phyloP scores from a whole-genome alignment of 2,797 vertebrate genomes.

The Glyptemys insculpta region DNA sequence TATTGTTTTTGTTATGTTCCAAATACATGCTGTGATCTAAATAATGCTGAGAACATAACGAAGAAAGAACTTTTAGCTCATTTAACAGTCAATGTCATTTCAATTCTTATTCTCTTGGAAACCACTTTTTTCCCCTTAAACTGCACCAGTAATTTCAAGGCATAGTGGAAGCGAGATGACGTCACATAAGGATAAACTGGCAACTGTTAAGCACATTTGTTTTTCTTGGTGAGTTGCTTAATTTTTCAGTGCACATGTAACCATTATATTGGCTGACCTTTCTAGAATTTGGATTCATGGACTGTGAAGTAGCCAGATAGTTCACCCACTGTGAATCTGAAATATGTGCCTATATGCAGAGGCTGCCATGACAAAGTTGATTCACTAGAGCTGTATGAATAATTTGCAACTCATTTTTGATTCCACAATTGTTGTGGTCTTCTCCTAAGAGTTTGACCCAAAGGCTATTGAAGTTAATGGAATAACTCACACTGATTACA shows the following conservation, averaged over 20 bases:
- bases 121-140: slow-evolving; percentile 2
- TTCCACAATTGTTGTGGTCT: rapidly evolving
- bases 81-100: slow-evolving; percentile 13
- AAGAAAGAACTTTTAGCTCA: slow-evolving; percentile 26
- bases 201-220: slow-evolving; percentile 19
- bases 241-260: not conserved
- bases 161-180: not conserved
- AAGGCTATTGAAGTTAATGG: rapidly evolving
- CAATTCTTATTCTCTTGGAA: slow-evolving; percentile 27
- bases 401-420: not conserved
- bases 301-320: not conserved
- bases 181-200: too few species aligned
- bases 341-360: not conserved
- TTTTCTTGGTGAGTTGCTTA: slow-evolving; percentile 38
- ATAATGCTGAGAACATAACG: slow-evolving; percentile 34
- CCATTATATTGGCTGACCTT: slow-evolving; percentile 16
- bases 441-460: not conserved
- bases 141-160: slow-evolving; percentile 26
- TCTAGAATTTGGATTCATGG: not conserved
- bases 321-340: not conserved
- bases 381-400: not conserved
- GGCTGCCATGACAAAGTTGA: not conserved
- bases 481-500: not conserved
- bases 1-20: not conserved
- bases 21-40: slow-evolving; percentile 27